phyloP scores from a whole-genome alignment of 2,888 invertebrate genomes.

The Drosophila heteroneura region DNA sequence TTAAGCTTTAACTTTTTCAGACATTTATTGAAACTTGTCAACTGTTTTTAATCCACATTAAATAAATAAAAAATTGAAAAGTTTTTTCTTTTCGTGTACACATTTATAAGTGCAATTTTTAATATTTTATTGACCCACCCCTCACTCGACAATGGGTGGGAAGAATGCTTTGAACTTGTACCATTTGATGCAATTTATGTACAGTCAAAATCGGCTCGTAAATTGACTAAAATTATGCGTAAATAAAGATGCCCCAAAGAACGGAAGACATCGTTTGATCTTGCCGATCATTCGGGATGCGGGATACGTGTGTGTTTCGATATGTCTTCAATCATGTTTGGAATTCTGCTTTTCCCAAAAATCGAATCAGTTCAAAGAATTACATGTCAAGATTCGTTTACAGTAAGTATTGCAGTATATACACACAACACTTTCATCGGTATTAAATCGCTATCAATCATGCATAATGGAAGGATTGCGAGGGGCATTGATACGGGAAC shows the following conservation, averaged over 20 bases:
- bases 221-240: constrained; percentile 65
- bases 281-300: constrained; percentile 34
- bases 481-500: no score
- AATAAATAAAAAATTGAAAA: no score
- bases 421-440: neutral
- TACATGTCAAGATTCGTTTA: constrained; percentile 20
- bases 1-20: neutral
- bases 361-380: neutral
- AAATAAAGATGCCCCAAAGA: constrained; percentile 38
- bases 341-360: neutral
- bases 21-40: neutral
- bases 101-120: constrained; percentile 76
- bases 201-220: constrained; percentile 54
- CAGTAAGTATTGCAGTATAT: neutral
- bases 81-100: constrained; percentile 1
- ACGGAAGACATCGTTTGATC: constrained; percentile 51
- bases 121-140: constrained; percentile 75
- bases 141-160: constrained; percentile 9
- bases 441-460: neutral
- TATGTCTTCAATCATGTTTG: constrained; percentile 32
- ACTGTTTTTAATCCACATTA: neutral
- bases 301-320: neutral
- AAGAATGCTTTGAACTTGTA: constrained; percentile 74
- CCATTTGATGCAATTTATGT: constrained; percentile 61
- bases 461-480: neutral